A percentile compares a stretch with the other conserved stretches of the same genome.
phyloP scores from a whole-genome alignment of 2,888 invertebrate species.

The Cheilosia pagana region DNA sequence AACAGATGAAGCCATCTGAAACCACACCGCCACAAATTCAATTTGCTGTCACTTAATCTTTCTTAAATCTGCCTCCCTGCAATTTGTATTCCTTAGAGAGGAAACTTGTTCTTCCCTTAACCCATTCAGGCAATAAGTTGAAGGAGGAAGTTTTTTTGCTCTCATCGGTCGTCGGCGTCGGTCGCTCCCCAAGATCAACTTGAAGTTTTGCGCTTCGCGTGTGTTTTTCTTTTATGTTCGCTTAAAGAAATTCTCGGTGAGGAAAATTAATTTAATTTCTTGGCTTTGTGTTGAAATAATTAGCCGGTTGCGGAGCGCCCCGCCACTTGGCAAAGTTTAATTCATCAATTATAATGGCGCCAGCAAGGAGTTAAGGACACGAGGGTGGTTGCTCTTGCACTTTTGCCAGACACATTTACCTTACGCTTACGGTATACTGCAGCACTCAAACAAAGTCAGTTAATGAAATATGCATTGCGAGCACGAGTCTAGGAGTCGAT shows the following conservation, averaged over 20 bases:
- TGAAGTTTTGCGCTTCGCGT: slow-evolving; percentile 8
- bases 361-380: not conserved
- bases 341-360: slow-evolving; percentile 46
- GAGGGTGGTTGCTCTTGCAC: not conserved
- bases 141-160: slow-evolving; percentile 18
- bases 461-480: not conserved
- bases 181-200: not conserved
- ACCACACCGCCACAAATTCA: slow-evolving; percentile 45
- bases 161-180: no score
- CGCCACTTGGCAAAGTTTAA: slow-evolving; percentile 27
- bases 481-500: not conserved
- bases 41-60: slow-evolving; percentile 59
- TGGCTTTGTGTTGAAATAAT: slow-evolving; percentile 51
- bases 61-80: slow-evolving; percentile 30
- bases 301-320: slow-evolving; percentile 29
- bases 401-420: not conserved
- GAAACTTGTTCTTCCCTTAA: slow-evolving; percentile 24
- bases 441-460: slow-evolving; percentile 6
- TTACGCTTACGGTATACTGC: no score
- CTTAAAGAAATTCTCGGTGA: slow-evolving; percentile 13
- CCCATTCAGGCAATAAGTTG: slow-evolving; percentile 4
- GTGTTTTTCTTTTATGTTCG: not conserved
- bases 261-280: slow-evolving; percentile 46
- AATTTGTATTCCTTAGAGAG: slow-evolving; percentile 33
- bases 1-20: slow-evolving; percentile 43